These are phyloP conservation scores for Pelecanus crispus DNA, from an alignment of 2,113 vertebrate species.

Conservation along the genomic window DNA sequence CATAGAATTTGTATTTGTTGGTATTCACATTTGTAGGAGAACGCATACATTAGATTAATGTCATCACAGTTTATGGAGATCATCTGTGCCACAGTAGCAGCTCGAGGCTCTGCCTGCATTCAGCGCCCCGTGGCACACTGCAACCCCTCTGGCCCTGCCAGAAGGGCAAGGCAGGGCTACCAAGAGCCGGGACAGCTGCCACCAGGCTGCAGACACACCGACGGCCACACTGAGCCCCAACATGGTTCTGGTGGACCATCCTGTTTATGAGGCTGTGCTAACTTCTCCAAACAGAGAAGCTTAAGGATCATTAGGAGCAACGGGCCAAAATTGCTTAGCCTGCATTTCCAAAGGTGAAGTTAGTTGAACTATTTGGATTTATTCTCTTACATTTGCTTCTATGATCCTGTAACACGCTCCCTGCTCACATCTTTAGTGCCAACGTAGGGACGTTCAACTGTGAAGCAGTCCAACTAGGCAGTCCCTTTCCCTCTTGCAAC, in stretches of 20 bases:
- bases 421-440: background rate
- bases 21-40: constrained; percentile 23
- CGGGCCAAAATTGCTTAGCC: background rate
- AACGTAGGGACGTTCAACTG: background rate
- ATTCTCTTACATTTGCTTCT: background rate
- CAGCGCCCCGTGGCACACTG: accelerated
- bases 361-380: background rate
- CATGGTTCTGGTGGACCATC: background rate
- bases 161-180: background rate
- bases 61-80: constrained; percentile 51
- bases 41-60: constrained; percentile 34
- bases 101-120: background rate
- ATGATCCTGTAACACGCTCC: background rate
- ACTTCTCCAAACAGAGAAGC: background rate
- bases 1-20: constrained; percentile 57
- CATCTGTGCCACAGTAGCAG: constrained; percentile 13
- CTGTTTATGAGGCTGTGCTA: background rate
- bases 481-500: background rate
- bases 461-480: background rate
- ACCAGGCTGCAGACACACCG: accelerated
- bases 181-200: accelerated
- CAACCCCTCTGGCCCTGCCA: background rate
- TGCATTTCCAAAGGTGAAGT: background rate
- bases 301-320: background rate
- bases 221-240: accelerated